Percentiles rank a stretch among this genome's conserved stretches.
These are phyloP conservation scores for Adelosebastes latens DNA, from an alignment of 2,797 vertebrate genomes.

Conservation along the genomic window DNA sequence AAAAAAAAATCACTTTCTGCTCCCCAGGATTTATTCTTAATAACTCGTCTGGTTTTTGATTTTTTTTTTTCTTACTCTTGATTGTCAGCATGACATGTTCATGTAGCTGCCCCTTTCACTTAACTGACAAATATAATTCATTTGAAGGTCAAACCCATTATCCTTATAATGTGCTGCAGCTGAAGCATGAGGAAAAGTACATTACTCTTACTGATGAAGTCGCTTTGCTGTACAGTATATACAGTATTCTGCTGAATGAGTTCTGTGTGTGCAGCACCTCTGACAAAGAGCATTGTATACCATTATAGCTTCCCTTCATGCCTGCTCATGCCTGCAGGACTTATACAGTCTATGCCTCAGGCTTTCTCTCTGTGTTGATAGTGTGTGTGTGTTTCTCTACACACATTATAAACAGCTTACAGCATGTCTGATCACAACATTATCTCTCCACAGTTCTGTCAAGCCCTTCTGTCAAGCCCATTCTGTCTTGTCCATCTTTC, in stretches of 20 bases:
- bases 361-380: conserved; percentile 25
- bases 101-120: conserved; percentile 6
- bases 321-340: conserved; percentile 55
- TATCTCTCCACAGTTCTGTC: conserved; percentile 12
- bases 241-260: conserved; percentile 3
- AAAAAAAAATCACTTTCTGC: conserved; percentile 34
- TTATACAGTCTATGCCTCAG: conserved; percentile 39
- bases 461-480: neutral
- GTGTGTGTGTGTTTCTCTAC: conserved; percentile 17
- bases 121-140: conserved; percentile 11
- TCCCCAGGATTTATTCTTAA: conserved; percentile 31
- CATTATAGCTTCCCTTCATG: conserved; percentile 36
- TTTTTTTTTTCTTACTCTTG: neutral
- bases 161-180: conserved; percentile 6
- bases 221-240: conserved; percentile 12
- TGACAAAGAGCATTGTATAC: conserved; percentile 50
- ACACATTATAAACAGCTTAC: conserved; percentile 8
- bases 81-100: conserved; percentile 13
- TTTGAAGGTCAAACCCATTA: conserved; percentile 2
- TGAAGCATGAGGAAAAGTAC: conserved; percentile 22
- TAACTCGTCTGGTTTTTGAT: conserved; percentile 2
- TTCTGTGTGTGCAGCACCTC: conserved; percentile 32
- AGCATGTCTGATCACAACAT: neutral
- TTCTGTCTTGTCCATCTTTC: conserved; percentile 16
- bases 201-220: conserved; percentile 11